Evolutionary conservation across 2,797 vertebrate genomes (phyloP).

Genomic region (Arrhamphus sclerolepis): DNA sequence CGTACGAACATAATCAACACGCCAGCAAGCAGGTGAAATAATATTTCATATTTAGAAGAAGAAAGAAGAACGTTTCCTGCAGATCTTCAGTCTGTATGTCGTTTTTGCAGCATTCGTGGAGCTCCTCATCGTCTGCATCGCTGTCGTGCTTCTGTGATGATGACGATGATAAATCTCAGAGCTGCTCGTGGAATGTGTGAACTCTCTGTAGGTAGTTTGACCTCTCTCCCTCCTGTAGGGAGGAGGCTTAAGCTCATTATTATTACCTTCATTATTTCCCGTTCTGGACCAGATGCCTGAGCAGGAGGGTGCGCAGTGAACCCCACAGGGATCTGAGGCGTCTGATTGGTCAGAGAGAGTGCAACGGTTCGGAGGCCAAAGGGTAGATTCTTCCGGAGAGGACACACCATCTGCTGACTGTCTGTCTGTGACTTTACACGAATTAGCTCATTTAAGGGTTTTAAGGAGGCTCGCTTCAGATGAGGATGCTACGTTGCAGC

Average conservation of each 20-base stretch:
- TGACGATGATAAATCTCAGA: slow-evolving; percentile 14
- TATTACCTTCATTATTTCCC: slow-evolving; percentile 72
- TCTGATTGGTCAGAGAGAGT: slow-evolving; percentile 70
- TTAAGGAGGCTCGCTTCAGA: too few relatives aligned
- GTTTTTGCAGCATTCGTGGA: too few relatives aligned
- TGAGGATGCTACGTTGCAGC: too few relatives aligned
- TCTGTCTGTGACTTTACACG: too few relatives aligned
- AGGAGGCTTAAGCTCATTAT: slow-evolving; percentile 71
- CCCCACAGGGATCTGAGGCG: slow-evolving; percentile 60
- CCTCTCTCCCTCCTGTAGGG: slow-evolving; percentile 62
- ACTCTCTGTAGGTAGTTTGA: slow-evolving; percentile 69
- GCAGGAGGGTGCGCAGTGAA: slow-evolving; percentile 62
- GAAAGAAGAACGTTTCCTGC: too few relatives aligned
- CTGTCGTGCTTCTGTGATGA: too few relatives aligned
- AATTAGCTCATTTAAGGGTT: too few relatives aligned
- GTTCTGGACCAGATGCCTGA: slow-evolving; percentile 76
- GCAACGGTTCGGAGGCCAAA: slow-evolving; percentile 71
- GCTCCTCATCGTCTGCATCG: too few relatives aligned
- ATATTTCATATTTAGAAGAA: too few relatives aligned
- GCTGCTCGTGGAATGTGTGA: slow-evolving; percentile 53
- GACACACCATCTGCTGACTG: slow-evolving; percentile 73
- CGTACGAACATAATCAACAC: too few relatives aligned
- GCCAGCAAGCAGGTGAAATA: too few relatives aligned
- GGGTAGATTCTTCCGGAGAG: slow-evolving; percentile 63
- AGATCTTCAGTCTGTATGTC: too few relatives aligned